Base-by-base conservation (phyloP, 2,113 vertebrate species). In the Zosterops borbonicus region DNA sequence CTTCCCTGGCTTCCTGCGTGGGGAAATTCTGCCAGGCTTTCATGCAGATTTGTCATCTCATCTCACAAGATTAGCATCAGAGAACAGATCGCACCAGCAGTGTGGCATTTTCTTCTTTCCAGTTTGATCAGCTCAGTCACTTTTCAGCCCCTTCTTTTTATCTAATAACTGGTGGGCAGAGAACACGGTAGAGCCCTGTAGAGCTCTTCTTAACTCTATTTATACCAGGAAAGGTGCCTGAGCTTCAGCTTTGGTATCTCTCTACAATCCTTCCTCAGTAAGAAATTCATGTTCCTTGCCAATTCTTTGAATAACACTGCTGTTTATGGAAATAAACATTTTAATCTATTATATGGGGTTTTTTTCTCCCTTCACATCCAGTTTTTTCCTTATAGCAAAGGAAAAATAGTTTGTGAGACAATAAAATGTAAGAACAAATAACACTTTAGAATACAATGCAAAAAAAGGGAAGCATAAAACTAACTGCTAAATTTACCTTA, bases 11-110 rank as follows among this genome's bases (percentile, higher is more conserved):
- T 12, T 12, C 64, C 42, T 67, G 11, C 1, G 0, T 12, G n/a
- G 62, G 70, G 81, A 70, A 82, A 64, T 62, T 46, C 74, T 90
- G 63, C 62, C 63, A 67, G 42, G 53, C 35, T 50, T 76, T 64
- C 37, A 60, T 27, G 63, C 47, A 79, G 19, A 33, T 81, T 73
- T 87, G 46, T 83, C 63, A 56, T 74, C 83, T 87, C 76, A 35
- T 76, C 76, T 89, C 77, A 52, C 74, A n/a, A 69, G 78, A 85
- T 73, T 37, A 83, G 46, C 75, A 94, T 91, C 87, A 90, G 58
- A 82, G 84, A 35, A 84, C 69, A 87, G 37, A 78, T 4, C 1
- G 6, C 53, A 69, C 70, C 8, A 37, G 69, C 65, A 75, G 14
- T 11, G 58, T 60, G 44, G 52, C 20, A 37, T 80, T 92, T 63